These are phyloP conservation scores for Drosophila acutilabella DNA, from an alignment of 2,888 invertebrate genomes.

Conservation along the genomic window DNA sequence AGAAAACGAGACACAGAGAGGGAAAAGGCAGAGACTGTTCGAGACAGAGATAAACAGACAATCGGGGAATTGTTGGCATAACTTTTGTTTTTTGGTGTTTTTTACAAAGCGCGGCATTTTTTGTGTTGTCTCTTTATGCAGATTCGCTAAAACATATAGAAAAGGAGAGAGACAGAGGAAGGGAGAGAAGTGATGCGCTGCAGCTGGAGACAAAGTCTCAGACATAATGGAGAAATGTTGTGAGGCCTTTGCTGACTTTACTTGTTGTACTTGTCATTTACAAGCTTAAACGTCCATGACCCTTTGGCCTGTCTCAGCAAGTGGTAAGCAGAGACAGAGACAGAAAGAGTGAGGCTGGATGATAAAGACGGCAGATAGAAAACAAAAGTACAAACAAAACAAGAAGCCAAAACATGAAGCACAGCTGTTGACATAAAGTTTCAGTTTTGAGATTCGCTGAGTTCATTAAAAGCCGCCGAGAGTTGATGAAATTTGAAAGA, in stretches of 20 bases:
- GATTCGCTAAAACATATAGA: neutral
- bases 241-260: constrained; percentile 1
- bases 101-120: constrained; percentile 15
- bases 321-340: constrained; percentile 10
- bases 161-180: neutral
- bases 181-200: neutral
- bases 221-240: constrained; percentile 17
- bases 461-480: constrained; percentile 56
- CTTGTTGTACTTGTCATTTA: constrained; percentile 63
- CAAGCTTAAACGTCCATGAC: constrained; percentile 78
- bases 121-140: neutral
- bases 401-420: constrained; percentile 17
- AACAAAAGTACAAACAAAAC: constrained; percentile 24
- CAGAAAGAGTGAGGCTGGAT: constrained; percentile 10
- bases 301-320: constrained; percentile 71
- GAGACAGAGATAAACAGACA: constrained; percentile 44
- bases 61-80: constrained; percentile 54
- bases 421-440: constrained; percentile 74
- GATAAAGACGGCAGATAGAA: constrained; percentile 21
- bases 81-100: constrained; percentile 43
- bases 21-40: neutral
- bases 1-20: neutral
- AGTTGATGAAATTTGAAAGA: constrained; percentile 43
- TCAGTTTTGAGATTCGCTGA: constrained; percentile 46
- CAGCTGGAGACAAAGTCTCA: constrained; percentile 15